Base-by-base conservation (phyloP, 2,888 invertebrate genomes). In the Tenthredo distinguenda region DNA sequence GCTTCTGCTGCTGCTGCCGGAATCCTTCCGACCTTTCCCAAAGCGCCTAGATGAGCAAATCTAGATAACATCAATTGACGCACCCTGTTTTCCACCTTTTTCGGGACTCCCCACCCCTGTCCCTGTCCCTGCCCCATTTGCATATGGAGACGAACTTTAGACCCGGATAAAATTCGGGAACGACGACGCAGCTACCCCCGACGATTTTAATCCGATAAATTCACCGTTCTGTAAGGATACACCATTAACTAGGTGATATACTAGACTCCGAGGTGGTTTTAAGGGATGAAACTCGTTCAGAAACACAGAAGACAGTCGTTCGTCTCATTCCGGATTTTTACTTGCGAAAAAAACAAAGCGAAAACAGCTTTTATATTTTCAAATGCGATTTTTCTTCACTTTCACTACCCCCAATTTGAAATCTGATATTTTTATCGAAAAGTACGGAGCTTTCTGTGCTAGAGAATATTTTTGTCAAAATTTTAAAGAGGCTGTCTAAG, bases 21-120 rank as follows among this genome's bases (percentile, higher is more conserved):
- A 40, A 40, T 37, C 71, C n/a, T 71, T 68, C 31, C 31, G n/a
- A 26, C 21, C 37, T 34, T 37, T 9, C n/a, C 18, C 71, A 5
- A 68, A 68, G 68, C 34, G 2, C 40, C 72, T 74, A 74, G 85
- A 82, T 85, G 85, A 85, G 85, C 10, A 47, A 71, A 85, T 82
- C 85, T 37, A 82, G 85, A 85, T 85, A 85, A 37, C 85, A 85
- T 85, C 85, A 58, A 81, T 77, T 68, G 65, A 65, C 43, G 62
- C 68, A 21, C 65, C 26, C 55, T 82, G 68, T 81, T 85, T 71
- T 65, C 83, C 40, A 62, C 81, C 62, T 34, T 81, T 81, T 81
- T 62, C 15, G 40, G 43, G 37, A 18, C 37, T 81, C 37, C 81
- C 40, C 1, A 74, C 4, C 10, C 50, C 55, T 1, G 7, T n/a